These are phyloP conservation scores for Apis mellifera DNA, from an alignment of 1,140 invertebrate genomes.

Conservation along the genomic window DNA sequence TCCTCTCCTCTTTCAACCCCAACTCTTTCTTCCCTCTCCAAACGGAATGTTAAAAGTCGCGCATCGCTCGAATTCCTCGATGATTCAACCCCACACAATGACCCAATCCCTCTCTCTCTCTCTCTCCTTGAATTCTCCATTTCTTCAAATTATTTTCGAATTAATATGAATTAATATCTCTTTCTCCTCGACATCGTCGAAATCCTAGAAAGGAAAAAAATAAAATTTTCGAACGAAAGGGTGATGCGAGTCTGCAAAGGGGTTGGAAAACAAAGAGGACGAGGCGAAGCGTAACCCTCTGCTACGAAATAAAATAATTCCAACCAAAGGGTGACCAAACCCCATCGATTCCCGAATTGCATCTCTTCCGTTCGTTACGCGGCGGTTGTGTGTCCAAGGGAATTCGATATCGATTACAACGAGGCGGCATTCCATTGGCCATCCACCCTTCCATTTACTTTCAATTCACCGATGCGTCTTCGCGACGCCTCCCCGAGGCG, in stretches of 20 bases:
- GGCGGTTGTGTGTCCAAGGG: neutral
- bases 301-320: conserved; percentile 12
- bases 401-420: conserved; percentile 40
- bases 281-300: too few species aligned
- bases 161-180: too few species aligned
- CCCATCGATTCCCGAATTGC: conserved; percentile 24
- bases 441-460: conserved; percentile 33
- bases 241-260: neutral
- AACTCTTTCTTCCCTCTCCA: neutral
- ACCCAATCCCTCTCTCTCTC: too few species aligned
- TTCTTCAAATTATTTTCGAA: too few species aligned
- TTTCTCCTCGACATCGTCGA: too few species aligned
- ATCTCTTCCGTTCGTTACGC: conserved; percentile 35
- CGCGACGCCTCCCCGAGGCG: neutral
- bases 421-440: neutral
- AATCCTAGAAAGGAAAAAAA: too few species aligned
- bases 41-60: neutral
- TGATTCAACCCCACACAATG: neutral
- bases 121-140: too few species aligned
- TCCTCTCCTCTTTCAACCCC: neutral
- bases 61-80: neutral
- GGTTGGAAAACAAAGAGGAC: neutral
- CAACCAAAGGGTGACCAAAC: neutral
- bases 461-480: neutral
- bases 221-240: too few species aligned